phyloP scores from a whole-genome alignment of 2,797 vertebrate genomes.

The Carcharodon carcharias region DNA sequence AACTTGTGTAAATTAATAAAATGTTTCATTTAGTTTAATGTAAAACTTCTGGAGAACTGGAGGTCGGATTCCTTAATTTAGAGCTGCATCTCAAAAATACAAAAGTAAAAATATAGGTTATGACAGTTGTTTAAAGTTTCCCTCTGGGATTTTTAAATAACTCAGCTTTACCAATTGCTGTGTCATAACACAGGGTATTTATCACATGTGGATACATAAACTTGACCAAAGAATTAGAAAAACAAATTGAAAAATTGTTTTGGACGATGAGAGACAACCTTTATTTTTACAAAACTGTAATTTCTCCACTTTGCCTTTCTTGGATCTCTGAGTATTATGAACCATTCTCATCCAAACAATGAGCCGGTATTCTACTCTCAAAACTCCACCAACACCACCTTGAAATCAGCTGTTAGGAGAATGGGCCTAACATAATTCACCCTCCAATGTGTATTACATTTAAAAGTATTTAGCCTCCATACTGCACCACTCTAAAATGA shows the following conservation, averaged over 20 bases:
- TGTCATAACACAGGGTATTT: background rate
- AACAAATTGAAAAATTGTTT: background rate
- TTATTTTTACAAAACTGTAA: background rate
- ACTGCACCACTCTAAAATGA: background rate
- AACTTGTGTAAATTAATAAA: no score
- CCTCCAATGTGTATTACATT: background rate
- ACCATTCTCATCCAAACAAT: background rate
- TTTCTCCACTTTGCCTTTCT: background rate
- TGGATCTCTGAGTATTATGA: no score
- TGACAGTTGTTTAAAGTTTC: no score
- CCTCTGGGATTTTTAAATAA: no score
- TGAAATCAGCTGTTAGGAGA: background rate
- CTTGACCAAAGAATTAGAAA: background rate
- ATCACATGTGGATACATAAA: conserved; percentile 35
- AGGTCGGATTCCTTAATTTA: no score
- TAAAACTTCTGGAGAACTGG: no score
- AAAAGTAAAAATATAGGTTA: no score
- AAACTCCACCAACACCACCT: background rate
- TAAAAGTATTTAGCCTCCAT: background rate
- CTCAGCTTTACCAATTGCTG: no score
- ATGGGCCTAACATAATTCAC: background rate
- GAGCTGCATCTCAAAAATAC: no score
- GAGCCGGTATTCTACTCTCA: background rate
- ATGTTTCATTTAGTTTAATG: no score
- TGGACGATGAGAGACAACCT: background rate